A percentile compares a stretch with the other conserved stretches of the same genome.
phyloP scores from a whole-genome alignment of 2,113 vertebrate species.

The Megaceryle torquata region DNA sequence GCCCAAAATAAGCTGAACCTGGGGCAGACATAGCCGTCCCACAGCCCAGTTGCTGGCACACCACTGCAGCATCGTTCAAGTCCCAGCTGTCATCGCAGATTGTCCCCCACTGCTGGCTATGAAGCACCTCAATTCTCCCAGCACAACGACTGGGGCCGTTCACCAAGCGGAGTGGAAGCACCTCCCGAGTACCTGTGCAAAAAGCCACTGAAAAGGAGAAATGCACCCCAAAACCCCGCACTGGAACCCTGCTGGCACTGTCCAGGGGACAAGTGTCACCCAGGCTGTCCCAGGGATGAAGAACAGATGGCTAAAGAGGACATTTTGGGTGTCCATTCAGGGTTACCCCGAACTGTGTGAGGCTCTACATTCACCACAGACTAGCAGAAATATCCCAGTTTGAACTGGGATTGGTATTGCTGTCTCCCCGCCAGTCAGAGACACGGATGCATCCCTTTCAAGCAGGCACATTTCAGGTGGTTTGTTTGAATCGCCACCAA shows the following conservation, averaged over 20 bases:
- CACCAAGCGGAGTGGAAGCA: background rate
- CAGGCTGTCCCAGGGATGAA: background rate
- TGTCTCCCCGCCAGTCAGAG: no score
- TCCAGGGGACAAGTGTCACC: accelerated
- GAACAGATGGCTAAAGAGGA: no score
- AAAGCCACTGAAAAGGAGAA: background rate
- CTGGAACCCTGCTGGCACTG: background rate
- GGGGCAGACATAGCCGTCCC: background rate
- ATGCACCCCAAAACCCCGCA: background rate
- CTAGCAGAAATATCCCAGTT: no score
- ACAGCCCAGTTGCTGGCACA: conserved; percentile 5
- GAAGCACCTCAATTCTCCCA: conserved; percentile 30
- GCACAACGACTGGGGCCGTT: background rate
- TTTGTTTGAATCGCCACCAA: no score
- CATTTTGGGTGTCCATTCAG: no score
- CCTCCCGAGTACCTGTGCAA: background rate
- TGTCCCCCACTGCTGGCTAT: background rate
- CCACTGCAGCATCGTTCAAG: background rate
- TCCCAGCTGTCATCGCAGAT: background rate
- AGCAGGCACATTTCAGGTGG: no score
- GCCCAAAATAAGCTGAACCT: background rate
- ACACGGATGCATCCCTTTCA: no score
- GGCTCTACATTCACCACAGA: no score
- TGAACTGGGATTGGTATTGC: no score
- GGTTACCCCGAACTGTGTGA: no score